Evolutionary conservation across 2,888 invertebrate genomes (phyloP), one percentile per base, ranked within the genome.

Genomic region (Leptinotarsa tumamoca): DNA sequence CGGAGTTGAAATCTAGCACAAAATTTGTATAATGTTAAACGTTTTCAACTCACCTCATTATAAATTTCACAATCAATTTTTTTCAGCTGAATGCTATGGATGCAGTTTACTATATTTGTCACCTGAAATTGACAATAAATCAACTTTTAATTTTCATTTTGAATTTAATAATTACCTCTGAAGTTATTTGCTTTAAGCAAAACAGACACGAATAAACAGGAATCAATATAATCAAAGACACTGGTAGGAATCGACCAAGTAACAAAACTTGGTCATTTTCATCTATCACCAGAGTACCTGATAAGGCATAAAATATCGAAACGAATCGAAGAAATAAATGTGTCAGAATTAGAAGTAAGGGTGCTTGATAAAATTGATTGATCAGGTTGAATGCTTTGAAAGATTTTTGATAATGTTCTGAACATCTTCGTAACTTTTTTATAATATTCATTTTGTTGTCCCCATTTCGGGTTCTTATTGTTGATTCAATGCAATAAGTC

Each of bases 11-110:
- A 51, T 17, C 51, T 51, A 33, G 33, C 7, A 17, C 4, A 17
- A 17, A 15, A 51, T 17, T 51, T 51, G 52, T 52, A 17, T 17
- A 17, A 17, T 52, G 17, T 15, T 52, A 4, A 52, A 17, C 4
- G 52, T 52, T 15, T 52, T n/a, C 52, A 52, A 52, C 52, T 52
- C 52, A 52, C n/a, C 52, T 52, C 52, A 52, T n/a, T n/a, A 52
- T 17, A 4, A 52, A 52, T 52, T 15, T 15, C 52, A 2, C n/a
- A n/a, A n/a, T 52, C 17, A 17, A n/a, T 15, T 15, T n/a, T 15
- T 52, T 52, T n/a, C 52, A 52, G 17, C 5, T 52, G 17, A 13
- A 43, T 43, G 43, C 43, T 13, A 43, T 43, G 43, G 43, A 43
- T 43, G 10, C 43, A 10, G 43, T 43, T 43, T 10, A 43, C 43